Evolutionary conservation across 2,797 vertebrate genomes (phyloP), one percentile per base, ranked within the genome.

Genomic region (Sparus aurata): DNA sequence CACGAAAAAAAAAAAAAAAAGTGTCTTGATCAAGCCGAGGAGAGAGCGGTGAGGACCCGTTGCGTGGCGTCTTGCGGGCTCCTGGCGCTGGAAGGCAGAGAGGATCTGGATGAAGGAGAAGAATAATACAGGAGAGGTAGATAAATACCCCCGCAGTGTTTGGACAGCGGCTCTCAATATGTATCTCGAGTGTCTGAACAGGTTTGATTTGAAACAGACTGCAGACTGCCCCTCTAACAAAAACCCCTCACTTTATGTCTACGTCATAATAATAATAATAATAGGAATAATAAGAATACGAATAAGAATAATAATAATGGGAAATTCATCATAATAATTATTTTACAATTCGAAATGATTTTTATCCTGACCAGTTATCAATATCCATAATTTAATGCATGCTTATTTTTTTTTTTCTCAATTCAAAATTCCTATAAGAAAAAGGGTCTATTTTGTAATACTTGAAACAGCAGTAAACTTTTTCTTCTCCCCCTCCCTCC

Each of bases 11-110:
- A 80, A 84, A 90, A 80, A 53, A 78, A 88, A 89, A 92, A 73
- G 71, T 50, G 86, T 95, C 93, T 94, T 93, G 95, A 95, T 99
- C 97, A 98, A 95, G 97, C 97, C 27, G 98, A 97, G 88, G 98
- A 96, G 88, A 99, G 96, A 84, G 97, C 97, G 85, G 97, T 96
- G 91, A 98, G 97, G 95, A 98, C 97, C 93, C 97, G 95, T 88
- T 97, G 96, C 93, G 97, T 96, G 91, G 96, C 96, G 94, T 98
- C 97, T 96, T 96, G 96, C 92, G 97, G 96, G 94, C 95, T 95
- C 95, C 97, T 97, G 92, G 97, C 95, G 94, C 97, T 98, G 96
- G 92, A 90, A 92, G 94, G 89, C 91, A 93, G 86, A 93, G 89
- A 93, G 79, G 93, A 93, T 91, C 89, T 93, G 84, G 83, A 85